phyloP scores from a whole-genome alignment of 2,888 invertebrate species.

The Sericinus montela region DNA sequence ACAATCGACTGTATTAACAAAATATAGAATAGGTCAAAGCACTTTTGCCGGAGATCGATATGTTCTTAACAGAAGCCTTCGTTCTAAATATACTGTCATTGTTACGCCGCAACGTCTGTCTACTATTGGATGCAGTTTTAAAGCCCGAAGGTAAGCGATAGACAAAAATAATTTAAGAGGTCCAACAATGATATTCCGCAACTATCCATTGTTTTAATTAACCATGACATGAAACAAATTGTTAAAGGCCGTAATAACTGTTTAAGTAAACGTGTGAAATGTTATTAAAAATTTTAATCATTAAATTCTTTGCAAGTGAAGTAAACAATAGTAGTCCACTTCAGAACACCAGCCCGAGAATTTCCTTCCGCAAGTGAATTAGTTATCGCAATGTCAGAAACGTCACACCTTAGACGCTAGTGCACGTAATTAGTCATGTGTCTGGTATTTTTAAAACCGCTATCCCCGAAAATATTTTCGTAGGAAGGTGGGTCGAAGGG shows the following conservation, averaged over 20 bases:
- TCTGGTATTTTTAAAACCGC: no score
- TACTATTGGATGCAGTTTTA: neutral
- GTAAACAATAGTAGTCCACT: no score
- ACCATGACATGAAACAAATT: constrained; percentile 2
- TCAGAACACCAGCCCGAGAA: no score
- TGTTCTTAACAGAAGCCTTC: neutral
- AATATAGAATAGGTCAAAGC: neutral
- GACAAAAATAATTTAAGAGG: constrained; percentile 7
- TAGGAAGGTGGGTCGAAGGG: no score
- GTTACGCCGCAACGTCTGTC: neutral
- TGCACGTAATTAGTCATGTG: no score
- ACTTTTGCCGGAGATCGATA: neutral
- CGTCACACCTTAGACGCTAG: no score
- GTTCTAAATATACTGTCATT: neutral
- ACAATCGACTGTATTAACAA: neutral
- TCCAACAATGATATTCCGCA: constrained; percentile 1
- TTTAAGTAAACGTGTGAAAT: no score
- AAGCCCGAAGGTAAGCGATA: neutral
- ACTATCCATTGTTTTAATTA: constrained; percentile 7
- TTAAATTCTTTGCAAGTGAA: no score
- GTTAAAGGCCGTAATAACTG: neutral
- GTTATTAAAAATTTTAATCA: no score
- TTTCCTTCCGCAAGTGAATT: no score
- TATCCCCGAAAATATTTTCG: no score
- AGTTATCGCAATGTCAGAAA: no score